Conservation (phyloP, 2,797 vertebrate species). For the Ctenochaetus hawaiiensis region DNA sequence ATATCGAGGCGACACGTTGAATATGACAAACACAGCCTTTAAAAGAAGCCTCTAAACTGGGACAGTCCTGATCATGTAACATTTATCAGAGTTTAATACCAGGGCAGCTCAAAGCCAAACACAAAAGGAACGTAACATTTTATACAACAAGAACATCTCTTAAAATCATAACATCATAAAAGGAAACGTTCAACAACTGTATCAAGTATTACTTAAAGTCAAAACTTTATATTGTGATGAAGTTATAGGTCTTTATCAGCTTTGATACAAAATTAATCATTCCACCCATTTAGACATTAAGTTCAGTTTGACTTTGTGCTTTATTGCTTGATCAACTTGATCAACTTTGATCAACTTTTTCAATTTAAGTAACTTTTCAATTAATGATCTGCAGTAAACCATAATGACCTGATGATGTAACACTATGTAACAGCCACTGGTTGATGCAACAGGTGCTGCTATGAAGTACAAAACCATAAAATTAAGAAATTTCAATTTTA, state of each 20-base stretch:
- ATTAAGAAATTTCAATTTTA: slow-evolving; percentile 20
- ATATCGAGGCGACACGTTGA: slow-evolving; percentile 71
- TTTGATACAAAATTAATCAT: slow-evolving; percentile 15
- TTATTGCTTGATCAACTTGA: slow-evolving; percentile 17
- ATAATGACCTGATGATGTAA: slow-evolving; percentile 40
- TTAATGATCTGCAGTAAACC: slow-evolving; percentile 6
- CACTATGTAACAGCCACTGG: slow-evolving; percentile 17
- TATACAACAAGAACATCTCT: slow-evolving; percentile 66
- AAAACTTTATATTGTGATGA: slow-evolving; percentile 24
- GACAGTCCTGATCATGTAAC: slow-evolving; percentile 73
- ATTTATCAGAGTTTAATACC: slow-evolving; percentile 79
- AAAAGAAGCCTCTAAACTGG: slow-evolving; percentile 79
- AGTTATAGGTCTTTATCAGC: slow-evolving; percentile 2
- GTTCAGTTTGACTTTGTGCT: slow-evolving; percentile 20
- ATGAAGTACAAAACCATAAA: not conserved
- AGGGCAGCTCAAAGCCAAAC: slow-evolving; percentile 50
- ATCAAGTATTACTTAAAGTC: slow-evolving; percentile 35
- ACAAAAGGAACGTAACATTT: slow-evolving; percentile 65
- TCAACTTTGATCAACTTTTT: slow-evolving; percentile 2
- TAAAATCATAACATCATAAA: slow-evolving; percentile 29
- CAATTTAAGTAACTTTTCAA: slow-evolving; percentile 25
- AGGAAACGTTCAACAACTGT: slow-evolving; percentile 15
- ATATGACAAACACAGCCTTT: slow-evolving; percentile 84
- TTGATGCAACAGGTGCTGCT: not conserved
- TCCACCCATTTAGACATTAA: not conserved